These are phyloP conservation scores for Sigmodon hispidus DNA, from an alignment of 2,113 vertebrate species.

Conservation along the genomic window DNA sequence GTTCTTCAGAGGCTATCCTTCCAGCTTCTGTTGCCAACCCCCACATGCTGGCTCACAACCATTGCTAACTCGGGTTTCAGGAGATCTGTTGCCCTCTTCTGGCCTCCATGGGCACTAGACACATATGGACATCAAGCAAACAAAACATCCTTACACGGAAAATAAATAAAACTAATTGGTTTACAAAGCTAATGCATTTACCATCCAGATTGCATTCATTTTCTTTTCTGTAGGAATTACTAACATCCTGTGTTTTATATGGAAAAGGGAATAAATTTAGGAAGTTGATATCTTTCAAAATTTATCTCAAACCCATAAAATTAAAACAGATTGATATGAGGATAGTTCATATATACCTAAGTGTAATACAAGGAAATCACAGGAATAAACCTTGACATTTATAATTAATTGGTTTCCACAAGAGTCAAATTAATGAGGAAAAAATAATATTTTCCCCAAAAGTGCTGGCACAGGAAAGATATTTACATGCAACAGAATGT, in stretches of 20 bases:
- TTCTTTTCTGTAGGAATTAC: conserved; percentile 17
- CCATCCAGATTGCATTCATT: not conserved
- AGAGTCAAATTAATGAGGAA: not conserved
- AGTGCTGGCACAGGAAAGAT: not conserved
- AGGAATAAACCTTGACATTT: not conserved
- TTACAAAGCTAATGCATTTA: not conserved
- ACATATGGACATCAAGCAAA: not conserved
- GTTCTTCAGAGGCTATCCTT: not conserved
- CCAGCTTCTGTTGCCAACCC: not conserved
- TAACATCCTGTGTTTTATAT: not conserved
- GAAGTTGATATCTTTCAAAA: not conserved
- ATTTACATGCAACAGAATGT: not conserved
- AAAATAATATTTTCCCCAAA: not conserved
- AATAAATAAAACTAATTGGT: not conserved
- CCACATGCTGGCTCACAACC: not conserved
- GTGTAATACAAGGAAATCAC: not conserved
- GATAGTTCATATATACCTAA: not conserved
- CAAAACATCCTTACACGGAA: not conserved
- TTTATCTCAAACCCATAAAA: not conserved
- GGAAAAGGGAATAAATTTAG: not conserved
- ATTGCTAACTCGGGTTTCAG: not conserved
- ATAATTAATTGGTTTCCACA: not conserved
- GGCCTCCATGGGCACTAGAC: not conserved
- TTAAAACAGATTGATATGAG: not conserved
- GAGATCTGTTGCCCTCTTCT: not conserved